phyloP scores from a whole-genome alignment of 2,113 vertebrate species.

The Platycercus adscitus region DNA sequence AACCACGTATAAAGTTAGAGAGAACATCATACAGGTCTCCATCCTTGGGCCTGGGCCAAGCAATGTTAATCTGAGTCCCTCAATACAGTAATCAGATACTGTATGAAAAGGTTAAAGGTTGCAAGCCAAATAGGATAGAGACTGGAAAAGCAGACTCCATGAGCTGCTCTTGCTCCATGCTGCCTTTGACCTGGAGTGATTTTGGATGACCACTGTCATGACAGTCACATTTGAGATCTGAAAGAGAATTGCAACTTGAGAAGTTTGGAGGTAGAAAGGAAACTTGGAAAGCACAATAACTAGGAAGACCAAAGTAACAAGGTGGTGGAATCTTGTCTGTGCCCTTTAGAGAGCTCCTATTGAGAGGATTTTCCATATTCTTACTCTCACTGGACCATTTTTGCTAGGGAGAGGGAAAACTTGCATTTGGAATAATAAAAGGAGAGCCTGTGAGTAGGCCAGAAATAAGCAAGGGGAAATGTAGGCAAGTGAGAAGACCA shows the following conservation, averaged over 20 bases:
- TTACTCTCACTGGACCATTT: neutral
- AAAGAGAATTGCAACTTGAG: neutral
- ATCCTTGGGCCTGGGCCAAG: neutral
- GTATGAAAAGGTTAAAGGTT: slow-evolving; percentile 21
- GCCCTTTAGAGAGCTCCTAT: neutral
- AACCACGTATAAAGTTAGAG: neutral
- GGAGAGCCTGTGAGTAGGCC: neutral
- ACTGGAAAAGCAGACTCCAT: neutral
- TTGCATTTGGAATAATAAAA: neutral
- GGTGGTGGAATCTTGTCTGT: neutral
- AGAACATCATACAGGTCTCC: neutral
- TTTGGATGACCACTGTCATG: neutral
- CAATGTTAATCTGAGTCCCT: neutral
- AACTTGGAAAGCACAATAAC: neutral
- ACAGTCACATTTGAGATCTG: neutral
- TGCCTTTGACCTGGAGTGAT: neutral
- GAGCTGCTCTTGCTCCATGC: neutral
- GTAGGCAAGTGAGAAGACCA: neutral
- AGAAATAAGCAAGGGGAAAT: neutral
- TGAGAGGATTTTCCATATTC: neutral
- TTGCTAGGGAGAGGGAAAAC: neutral
- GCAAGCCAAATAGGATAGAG: neutral
- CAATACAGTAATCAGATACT: slow-evolving; percentile 11
- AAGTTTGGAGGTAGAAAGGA: neutral
- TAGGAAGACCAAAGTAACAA: neutral